phyloP scores from a whole-genome alignment of 2,888 invertebrate species.

The Orthosia incerta region DNA sequence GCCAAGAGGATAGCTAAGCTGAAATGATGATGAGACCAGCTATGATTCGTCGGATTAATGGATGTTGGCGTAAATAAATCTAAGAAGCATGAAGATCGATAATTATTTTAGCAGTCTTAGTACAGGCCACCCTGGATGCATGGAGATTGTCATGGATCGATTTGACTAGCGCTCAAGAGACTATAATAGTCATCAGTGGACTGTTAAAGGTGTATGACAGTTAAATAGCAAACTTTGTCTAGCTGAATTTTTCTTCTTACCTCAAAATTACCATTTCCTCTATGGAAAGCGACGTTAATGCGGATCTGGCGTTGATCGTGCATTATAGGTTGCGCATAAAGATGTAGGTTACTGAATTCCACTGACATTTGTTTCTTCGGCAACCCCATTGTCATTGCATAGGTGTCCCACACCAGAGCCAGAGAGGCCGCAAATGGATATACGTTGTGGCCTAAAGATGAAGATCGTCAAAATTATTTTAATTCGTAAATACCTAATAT shows the following conservation, averaged over 20 bases:
- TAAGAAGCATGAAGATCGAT: not conserved
- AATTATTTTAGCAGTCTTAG: no score
- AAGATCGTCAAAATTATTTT: not conserved
- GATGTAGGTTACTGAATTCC: slow-evolving; percentile 92
- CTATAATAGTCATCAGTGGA: not conserved
- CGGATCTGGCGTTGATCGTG: slow-evolving; percentile 87
- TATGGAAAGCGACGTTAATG: slow-evolving; percentile 90
- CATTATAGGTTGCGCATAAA: slow-evolving; percentile 90
- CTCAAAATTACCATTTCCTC: slow-evolving; percentile 91
- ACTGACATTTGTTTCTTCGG: slow-evolving; percentile 92
- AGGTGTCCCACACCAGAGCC: slow-evolving; percentile 92
- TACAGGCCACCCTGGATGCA: no score
- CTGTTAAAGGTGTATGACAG: not conserved
- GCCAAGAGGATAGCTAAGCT: not conserved
- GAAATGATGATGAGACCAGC: not conserved
- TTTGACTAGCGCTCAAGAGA: no score
- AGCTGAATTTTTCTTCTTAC: slow-evolving; percentile 67
- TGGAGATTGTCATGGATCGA: no score
- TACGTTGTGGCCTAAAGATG: no score
- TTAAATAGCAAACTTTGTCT: not conserved
- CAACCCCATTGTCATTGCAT: slow-evolving; percentile 90
- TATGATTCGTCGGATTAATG: not conserved
- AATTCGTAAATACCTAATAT: not conserved
- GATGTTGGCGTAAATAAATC: not conserved
- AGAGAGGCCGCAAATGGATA: slow-evolving; percentile 95